A percentile compares a stretch with the other conserved stretches of the same genome.
Conservation (phyloP, 2,888 invertebrate species). For the Caenorhabditis sp. region DNA sequence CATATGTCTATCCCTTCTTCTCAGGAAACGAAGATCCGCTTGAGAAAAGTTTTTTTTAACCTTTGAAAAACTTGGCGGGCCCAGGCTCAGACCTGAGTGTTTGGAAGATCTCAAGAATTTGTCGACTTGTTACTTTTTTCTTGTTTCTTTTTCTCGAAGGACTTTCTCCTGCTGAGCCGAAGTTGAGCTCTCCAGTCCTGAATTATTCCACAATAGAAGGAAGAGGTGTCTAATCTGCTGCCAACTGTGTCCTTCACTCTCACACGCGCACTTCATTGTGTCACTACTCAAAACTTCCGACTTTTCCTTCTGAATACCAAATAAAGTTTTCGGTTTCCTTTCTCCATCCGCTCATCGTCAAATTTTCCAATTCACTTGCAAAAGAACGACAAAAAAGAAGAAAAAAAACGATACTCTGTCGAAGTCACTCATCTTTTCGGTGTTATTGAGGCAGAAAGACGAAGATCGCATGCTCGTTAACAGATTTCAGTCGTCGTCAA, state of each 20-base stretch:
- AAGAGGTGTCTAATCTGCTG: constrained; percentile 46
- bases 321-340: constrained; percentile 10
- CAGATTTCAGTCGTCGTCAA: constrained; percentile 4
- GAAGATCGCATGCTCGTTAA: background rate
- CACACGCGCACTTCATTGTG: constrained; percentile 50
- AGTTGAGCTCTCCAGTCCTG: constrained; percentile 33
- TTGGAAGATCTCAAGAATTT: background rate
- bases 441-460: background rate
- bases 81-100: no score
- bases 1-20: background rate
- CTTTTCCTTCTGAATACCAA: constrained; percentile 31
- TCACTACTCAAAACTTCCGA: constrained; percentile 9
- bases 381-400: background rate
- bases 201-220: constrained; percentile 39
- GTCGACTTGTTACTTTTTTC: background rate
- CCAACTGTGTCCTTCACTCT: constrained; percentile 40
- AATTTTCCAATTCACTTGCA: constrained; percentile 17
- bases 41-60: no score
- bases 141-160: constrained; percentile 8
- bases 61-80: no score
- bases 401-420: background rate
- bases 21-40: constrained; percentile 1
- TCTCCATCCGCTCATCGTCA: background rate
- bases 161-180: constrained; percentile 20
- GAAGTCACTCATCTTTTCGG: background rate